These are phyloP conservation scores for Piaya cayana DNA, from an alignment of 2,113 vertebrate genomes.

Conservation along the genomic window DNA sequence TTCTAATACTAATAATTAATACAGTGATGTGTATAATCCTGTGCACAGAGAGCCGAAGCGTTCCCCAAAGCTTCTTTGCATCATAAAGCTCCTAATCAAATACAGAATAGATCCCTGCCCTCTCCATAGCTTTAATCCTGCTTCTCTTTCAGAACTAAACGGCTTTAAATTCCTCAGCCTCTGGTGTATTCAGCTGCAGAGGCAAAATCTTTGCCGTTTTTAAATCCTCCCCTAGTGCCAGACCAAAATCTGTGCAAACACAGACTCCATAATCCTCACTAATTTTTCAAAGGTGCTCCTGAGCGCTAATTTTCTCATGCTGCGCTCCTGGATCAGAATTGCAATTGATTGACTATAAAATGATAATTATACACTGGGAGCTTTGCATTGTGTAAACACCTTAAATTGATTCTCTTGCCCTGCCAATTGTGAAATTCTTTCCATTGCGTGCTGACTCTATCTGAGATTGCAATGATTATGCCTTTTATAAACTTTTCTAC, in stretches of 20 bases:
- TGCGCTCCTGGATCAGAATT: conserved; percentile 19
- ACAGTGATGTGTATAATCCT: conserved; percentile 47
- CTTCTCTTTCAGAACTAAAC: conserved; percentile 50
- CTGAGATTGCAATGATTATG: conserved; percentile 1
- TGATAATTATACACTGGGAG: conserved; percentile 54
- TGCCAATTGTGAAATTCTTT: conserved; percentile 35
- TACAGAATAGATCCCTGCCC: conserved; percentile 50
- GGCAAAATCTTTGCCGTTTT: conserved; percentile 54
- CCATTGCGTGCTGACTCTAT: neutral
- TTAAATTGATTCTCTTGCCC: conserved; percentile 52
- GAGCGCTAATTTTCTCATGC: neutral
- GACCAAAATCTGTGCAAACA: conserved; percentile 52
- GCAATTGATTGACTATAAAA: conserved; percentile 59
- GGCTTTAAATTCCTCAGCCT: conserved; percentile 39
- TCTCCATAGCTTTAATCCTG: conserved; percentile 46
- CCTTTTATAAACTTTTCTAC: conserved; percentile 34
- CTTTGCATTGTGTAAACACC: conserved; percentile 54
- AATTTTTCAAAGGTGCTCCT: conserved; percentile 53
- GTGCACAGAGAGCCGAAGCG: neutral
- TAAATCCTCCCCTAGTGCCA: conserved; percentile 34
- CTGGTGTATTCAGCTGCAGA: conserved; percentile 31
- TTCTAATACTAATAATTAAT: conserved; percentile 57
- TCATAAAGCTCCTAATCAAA: conserved; percentile 62
- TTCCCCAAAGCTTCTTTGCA: conserved; percentile 61
- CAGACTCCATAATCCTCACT: conserved; percentile 16